phyloP scores from a whole-genome alignment of 2,797 vertebrate species.

The Molothrus aeneus region DNA sequence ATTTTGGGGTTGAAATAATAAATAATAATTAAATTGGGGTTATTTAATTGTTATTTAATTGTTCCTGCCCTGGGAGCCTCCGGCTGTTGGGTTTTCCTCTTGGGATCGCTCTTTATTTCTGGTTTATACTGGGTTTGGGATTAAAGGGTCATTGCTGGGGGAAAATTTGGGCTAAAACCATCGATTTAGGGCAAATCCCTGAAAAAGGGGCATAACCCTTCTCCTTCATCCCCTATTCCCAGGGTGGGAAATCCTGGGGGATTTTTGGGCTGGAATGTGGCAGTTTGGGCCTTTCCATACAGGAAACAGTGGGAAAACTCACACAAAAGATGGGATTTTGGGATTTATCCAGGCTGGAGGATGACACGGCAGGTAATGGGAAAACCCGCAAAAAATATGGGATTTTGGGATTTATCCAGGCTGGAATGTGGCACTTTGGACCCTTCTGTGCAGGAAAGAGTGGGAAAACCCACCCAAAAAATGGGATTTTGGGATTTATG shows the following conservation, averaged over 20 bases:
- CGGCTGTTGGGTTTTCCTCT: not conserved
- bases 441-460: too few relatives aligned
- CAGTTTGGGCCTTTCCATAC: accelerated
- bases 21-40: not conserved
- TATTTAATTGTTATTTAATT: not conserved
- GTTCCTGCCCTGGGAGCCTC: not conserved
- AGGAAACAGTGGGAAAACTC: not conserved
- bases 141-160: not conserved
- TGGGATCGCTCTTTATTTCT: not conserved
- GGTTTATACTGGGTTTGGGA: not conserved
- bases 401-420: not conserved
- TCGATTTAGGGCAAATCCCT: not conserved
- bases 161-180: not conserved
- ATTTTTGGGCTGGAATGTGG: not conserved
- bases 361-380: too few relatives aligned
- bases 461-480: not conserved
- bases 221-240: not conserved
- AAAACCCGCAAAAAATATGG: not conserved
- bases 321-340: not conserved
- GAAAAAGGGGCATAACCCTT: accelerated
- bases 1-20: not conserved
- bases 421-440: too few relatives aligned
- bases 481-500: not conserved
- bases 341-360: not conserved
- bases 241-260: accelerated